phyloP scores from a whole-genome alignment of 2,797 vertebrate species.

The Anas capensis region DNA sequence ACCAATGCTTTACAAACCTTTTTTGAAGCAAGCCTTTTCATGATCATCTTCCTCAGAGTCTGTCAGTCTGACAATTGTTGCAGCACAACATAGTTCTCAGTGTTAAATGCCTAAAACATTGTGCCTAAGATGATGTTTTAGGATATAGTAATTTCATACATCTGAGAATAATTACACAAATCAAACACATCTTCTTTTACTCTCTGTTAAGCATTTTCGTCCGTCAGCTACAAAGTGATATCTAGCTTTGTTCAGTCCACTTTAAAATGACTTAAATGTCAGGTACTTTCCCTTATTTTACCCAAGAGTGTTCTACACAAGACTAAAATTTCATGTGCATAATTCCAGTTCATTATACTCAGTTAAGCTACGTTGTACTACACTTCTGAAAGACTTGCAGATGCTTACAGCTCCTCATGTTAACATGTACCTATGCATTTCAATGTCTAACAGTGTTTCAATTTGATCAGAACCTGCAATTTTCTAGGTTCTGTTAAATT shows the following conservation, averaged over 20 bases:
- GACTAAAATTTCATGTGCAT: neutral
- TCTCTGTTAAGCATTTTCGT: neutral
- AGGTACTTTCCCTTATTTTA: neutral
- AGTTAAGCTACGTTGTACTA: neutral
- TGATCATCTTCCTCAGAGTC: neutral
- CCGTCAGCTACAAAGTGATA: neutral
- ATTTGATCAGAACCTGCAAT: neutral
- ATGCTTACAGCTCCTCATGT: neutral
- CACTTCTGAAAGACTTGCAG: conserved; percentile 4
- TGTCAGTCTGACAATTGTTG: neutral
- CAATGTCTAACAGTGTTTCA: neutral
- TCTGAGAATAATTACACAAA: neutral
- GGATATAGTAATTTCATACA: neutral
- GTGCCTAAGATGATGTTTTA: neutral
- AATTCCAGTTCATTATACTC: neutral
- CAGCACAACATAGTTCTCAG: neutral
- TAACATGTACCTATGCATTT: neutral
- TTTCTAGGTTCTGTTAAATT: neutral
- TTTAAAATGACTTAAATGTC: conserved; percentile 18
- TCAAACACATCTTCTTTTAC: neutral
- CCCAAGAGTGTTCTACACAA: neutral
- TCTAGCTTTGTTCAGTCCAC: neutral
- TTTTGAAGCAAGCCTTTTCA: neutral
- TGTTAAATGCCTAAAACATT: neutral
- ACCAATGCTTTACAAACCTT: neutral